Base-by-base conservation (phyloP, 2,888 invertebrate genomes). In the Xanthia icteritia region DNA sequence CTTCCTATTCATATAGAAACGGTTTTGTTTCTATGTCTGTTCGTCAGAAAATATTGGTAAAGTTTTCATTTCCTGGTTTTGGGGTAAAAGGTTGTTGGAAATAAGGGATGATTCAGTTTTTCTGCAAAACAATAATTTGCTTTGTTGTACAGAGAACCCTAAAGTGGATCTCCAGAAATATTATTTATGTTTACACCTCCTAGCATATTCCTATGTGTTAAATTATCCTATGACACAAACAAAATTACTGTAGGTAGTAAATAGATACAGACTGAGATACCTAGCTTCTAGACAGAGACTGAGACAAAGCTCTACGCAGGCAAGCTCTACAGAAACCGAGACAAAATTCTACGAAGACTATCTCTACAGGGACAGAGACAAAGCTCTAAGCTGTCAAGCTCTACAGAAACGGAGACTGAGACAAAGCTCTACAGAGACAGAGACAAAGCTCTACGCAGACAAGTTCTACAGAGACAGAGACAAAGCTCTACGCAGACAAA, bases 1-100 rank as follows among this genome's bases (percentile, higher is more conserved):
- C 89, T 91, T 89, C 87, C 89, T 90, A 86, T 89, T 80, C 70
- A 79, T 84, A 86, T 80, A 86, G 73, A 60, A 79, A 83, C 81
- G 80, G 81, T 85, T 84, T 86, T 88, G 85, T 88, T 86, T 87
- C 74, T 72, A 72, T 82, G 81, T 87, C 80, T 83, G 82, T 82
- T 36, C 71, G 51, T 71, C 54, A 39, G 64, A 73, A 85, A 85
- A 76, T 82, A 85, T 83, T 82, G 85, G 64, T 51, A 85, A 81
- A 67, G 72, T 77, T 85, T 68, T 82, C 60, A 85, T 77, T 77
- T 81, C 82, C 82, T 85, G 76, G 56, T 75, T 81, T 72, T 69
- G n/a, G 48, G 51, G 15, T 64, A 71, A 69, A 73, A 58, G 66
- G 45, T 67, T 73, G 48, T 27, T 45, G 15, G 3, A 23, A 48